Evolutionary conservation across 2,113 vertebrate species (phyloP).

Genomic region (Myotis yumanensis): DNA sequence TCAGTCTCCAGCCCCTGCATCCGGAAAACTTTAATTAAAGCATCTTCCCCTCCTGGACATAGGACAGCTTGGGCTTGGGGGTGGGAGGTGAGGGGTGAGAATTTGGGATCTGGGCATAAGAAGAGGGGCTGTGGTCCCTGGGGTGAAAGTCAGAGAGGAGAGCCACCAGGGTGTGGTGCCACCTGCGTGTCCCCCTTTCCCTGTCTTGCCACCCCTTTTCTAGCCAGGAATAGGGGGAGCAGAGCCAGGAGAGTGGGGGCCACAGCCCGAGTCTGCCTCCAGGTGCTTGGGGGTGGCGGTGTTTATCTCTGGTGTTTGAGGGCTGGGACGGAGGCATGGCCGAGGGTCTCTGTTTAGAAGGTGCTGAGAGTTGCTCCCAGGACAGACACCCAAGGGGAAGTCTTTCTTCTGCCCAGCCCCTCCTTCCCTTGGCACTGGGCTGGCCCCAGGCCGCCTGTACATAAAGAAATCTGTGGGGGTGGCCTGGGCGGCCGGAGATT

Average conservation of each 20-base stretch:
- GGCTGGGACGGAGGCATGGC: neutral
- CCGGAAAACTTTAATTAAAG: constrained; percentile 80
- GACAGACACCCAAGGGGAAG: neutral
- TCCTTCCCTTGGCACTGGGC: neutral
- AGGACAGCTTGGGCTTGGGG: constrained; percentile 39
- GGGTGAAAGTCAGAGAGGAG: constrained; percentile 14
- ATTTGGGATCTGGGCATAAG: constrained; percentile 53
- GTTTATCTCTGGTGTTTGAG: constrained; percentile 20
- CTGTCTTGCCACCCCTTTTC: constrained; percentile 38
- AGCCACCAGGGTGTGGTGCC: neutral
- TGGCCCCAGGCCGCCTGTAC: constrained; percentile 38
- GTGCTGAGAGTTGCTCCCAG: neutral
- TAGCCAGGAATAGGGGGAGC: neutral
- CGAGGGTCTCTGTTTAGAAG: neutral
- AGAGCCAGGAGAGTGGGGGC: constrained; percentile 23
- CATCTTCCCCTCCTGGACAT: constrained; percentile 68
- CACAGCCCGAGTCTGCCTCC: constrained; percentile 57
- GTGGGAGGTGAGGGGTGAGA: constrained; percentile 45
- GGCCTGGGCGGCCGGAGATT: neutral
- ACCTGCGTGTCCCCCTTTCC: neutral
- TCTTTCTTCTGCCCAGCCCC: constrained; percentile 45
- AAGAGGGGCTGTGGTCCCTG: constrained; percentile 22
- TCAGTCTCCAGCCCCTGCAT: constrained; percentile 69
- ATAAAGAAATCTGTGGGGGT: constrained; percentile 1
- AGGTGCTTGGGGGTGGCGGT: neutral